Evolutionary conservation across 2,113 vertebrate species (phyloP), one percentile per base, ranked within the genome.

Genomic region (Myrmophylax atrothorax): DNA sequence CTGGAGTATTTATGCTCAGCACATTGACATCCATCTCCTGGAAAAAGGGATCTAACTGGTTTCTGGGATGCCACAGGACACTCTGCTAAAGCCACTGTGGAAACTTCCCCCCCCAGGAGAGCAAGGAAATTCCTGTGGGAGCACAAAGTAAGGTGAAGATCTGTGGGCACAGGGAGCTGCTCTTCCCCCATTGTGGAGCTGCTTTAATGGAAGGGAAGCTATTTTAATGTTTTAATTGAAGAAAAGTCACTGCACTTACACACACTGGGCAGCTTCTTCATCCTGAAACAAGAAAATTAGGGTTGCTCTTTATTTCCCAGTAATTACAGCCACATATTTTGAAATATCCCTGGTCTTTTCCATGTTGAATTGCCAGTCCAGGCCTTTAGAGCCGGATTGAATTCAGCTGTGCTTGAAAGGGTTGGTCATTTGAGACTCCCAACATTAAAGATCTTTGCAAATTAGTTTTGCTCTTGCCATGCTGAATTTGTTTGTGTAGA

Each of bases 401-500:
- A 77, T 90, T 96, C 79, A 63, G 89, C 94, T 92, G 84, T 33
- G 55, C 49, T 69, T 55, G 78, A 85, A 87, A 72, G 83, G 88
- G 77, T 76, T 24, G 2, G 88, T 83, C 62, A 69, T 59, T 69
- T 79, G 91, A 93, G 90, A 53, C 83, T 87, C 49, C 2, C 24
- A 44, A 58, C 87, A 66, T 88, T 90, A 75, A 85, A 95, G 89
- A 49, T 86, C 77, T 83, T 91, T 75, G 94, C 70, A 90, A 94
- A 95, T 91, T 69, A 85, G 92, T 80, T 89, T 64, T 92, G 93
- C 67, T 80, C 84, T 94, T 38, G 93, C 94, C 68, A 76, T 76
- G 38, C 69, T 83, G 90, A 55, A 93, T 84, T 92, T 93, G 94
- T 96, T 96, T 95, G 93, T 77, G 88, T 75, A 69, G 58, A 81